Evolutionary conservation across 1,140 invertebrate genomes (phyloP).

Genomic region (Temnothorax nylanderi): DNA sequence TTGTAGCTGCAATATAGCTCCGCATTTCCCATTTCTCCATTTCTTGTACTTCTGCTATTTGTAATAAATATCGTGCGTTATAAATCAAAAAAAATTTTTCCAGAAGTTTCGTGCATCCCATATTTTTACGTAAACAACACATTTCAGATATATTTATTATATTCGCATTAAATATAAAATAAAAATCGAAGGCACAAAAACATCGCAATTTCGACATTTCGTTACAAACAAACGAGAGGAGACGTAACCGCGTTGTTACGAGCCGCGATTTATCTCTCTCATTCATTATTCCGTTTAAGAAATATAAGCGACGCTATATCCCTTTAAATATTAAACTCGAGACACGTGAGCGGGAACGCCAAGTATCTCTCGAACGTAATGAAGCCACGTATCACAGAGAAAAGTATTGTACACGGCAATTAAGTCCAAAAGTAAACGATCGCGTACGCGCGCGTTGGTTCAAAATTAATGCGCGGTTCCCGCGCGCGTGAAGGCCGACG

Average conservation of each 20-base stretch:
- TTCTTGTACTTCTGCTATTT: not conserved
- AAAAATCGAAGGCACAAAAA: not conserved
- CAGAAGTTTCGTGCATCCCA: too few species aligned
- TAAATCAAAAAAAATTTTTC: not conserved
- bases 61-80: slow-evolving; percentile 14
- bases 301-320: not conserved
- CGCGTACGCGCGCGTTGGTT: not conserved
- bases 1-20: not conserved
- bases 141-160: not conserved
- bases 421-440: not conserved
- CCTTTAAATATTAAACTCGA: not conserved
- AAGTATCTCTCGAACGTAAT: not conserved
- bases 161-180: not conserved
- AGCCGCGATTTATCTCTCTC: not conserved
- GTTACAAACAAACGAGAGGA: not conserved
- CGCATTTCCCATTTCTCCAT: not conserved
- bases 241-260: not conserved
- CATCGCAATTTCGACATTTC: not conserved
- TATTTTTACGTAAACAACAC: not conserved
- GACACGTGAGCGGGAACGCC: not conserved
- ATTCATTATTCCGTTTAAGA: slow-evolving; percentile 7
- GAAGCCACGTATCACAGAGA: not conserved
- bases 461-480: slow-evolving; percentile 21
- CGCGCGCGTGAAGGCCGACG: slow-evolving; percentile 2
- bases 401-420: not conserved